Evolutionary conservation across 2,797 vertebrate species (phyloP), one percentile per base, ranked within the genome.

Genomic region (Hozukius guyotensis): DNA sequence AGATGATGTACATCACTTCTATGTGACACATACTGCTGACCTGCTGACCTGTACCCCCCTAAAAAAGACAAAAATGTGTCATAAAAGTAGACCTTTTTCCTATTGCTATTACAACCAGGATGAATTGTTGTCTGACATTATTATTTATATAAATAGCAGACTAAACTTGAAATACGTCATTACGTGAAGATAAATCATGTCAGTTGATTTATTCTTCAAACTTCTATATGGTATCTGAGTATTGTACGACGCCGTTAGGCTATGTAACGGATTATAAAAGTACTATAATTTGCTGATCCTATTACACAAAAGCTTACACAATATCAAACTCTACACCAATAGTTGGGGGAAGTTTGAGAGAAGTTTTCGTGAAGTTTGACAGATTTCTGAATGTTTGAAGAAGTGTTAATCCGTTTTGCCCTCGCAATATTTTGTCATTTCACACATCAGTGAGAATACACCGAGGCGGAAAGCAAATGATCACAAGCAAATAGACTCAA

Each of bases 401-500:
- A 31, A 38, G 29, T 57, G 22, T 55, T 77, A 49, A 87, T 83
- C 72, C 18, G 25, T 68, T 75, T 71, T 14, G 18, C 31, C 20
- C 34, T 56, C 1, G 5, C 36, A 75, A 42, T 56, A 10, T 82
- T 85, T 66, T 56, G 68, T 65, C 70, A 83, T 87, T 77, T 81
- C 80, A 73, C 78, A 86, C 78, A 81, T 77, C 59, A 61, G 60
- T 69, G 79, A 85, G 60, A 75, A 72, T 46, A 72, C 53, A 38
- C 65, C 60, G 32, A 84, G 38, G 73, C 56, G 9, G 62, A 74
- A 77, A 76, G 66, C 49, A 16, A 65, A 71, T 32, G 32, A 53
- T 73, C 46, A 42, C 61, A 53, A 49, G 82, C 56, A 56, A 72
- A 78, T 25, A 67, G 59, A 52, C 71, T 75, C 16, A 68, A 38